These are phyloP conservation scores for Spea bombifrons DNA, from an alignment of 2,113 vertebrate species.

Conservation along the genomic window DNA sequence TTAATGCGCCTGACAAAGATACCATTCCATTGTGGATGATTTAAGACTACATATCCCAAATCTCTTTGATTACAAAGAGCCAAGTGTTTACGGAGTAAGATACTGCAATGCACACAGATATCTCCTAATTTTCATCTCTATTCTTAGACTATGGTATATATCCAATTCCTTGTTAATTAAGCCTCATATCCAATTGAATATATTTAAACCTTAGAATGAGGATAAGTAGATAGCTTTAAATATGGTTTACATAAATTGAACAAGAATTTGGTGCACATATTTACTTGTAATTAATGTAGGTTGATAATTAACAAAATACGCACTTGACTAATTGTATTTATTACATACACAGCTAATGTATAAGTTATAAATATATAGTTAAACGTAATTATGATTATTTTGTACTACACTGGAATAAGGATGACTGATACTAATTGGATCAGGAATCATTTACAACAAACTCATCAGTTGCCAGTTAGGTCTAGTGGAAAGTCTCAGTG, in stretches of 20 bases:
- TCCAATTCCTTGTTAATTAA: neutral
- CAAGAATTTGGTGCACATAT: neutral
- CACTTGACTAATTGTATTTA: neutral
- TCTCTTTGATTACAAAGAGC: constrained; percentile 12
- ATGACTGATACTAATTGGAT: no score
- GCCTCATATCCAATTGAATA: neutral
- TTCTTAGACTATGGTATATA: neutral
- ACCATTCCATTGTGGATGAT: neutral
- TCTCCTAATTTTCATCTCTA: neutral
- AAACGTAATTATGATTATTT: no score
- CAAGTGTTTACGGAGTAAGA: constrained; percentile 3
- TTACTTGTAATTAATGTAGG: neutral
- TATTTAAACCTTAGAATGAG: neutral
- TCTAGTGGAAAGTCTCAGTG: no score
- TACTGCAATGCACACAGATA: neutral
- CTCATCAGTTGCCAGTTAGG: no score
- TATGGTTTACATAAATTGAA: neutral
- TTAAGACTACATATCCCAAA: constrained; percentile 16
- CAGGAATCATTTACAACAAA: no score
- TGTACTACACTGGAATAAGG: no score
- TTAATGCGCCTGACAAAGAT: constrained; percentile 35
- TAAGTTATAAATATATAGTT: no score
- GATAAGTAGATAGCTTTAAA: neutral
- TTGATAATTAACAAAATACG: neutral
- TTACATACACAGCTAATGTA: neutral